Evolutionary conservation across 2,888 invertebrate genomes (phyloP), one percentile per base, ranked within the genome.

Genomic region (Ischnus inquisitorius): DNA sequence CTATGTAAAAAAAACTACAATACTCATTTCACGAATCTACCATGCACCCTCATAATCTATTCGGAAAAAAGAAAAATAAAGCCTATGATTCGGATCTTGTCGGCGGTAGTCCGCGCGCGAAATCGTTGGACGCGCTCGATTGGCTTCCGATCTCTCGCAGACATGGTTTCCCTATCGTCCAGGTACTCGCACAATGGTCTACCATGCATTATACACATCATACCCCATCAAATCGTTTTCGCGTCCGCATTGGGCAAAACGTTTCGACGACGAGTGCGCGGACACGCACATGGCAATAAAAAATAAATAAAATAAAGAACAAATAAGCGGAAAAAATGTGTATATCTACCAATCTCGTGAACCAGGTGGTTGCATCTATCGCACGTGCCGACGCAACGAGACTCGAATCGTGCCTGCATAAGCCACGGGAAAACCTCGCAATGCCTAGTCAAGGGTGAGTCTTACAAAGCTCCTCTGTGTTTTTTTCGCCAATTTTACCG

Each of bases 101-200:
- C 34, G 8, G 6, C 25, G 19, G 19, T 25, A 19, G 22, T 22
- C 0, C 25, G 25, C 19, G 4, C 57, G 57, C 54, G 46, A 71
- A 72, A 57, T 72, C 72, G 28, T n/a, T 46, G 60, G 60, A 60
- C 72, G 43, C 72, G 72, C 60, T 60, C 60, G 60, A 72, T 72
- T 46, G 60, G 60, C 46, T 28, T 28, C 28, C 46, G 57, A 57
- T 41, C 57, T 25, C 51, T 51, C 25, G 22, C 57, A 25, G 57
- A 57, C 57, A 22, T 57, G 57, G 25, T 57, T 57, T 57, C 57
- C 12, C 57, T 4, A 25, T 57, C 57, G 25, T 57, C 25, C 57
- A 19, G 12, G 57, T 57, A 22, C 19, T 4, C 25, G 57, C 57
- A 14, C 57, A 22, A 39, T 8, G 8, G 68, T 25, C 25, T 28